Evolutionary conservation across 2,888 invertebrate genomes (phyloP), one percentile per base, ranked within the genome.

Genomic region (Hirtodrosophila alboralis): DNA sequence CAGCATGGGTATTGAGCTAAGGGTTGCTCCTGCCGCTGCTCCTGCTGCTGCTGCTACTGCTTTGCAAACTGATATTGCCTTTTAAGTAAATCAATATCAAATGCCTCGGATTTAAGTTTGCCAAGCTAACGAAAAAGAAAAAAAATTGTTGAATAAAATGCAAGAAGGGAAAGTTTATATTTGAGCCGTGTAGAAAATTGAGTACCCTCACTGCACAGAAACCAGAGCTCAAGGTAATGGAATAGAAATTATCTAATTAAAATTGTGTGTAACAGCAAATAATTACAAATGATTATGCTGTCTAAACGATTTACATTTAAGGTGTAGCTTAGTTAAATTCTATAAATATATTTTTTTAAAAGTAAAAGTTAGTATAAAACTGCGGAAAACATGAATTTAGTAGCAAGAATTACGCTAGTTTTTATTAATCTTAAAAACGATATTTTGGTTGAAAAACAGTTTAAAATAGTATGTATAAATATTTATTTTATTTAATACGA

Each of bases 21-120:
- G 77, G 76, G 79, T 79, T 69, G 83, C 63, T n/a, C n/a, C n/a
- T n/a, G n/a, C n/a, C n/a, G n/a, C n/a, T n/a, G n/a, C n/a, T n/a
- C n/a, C n/a, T 49, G 27, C 47, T 27, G 41, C 13, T 36, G 43
- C 36, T 28, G 2, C 38, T 30, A 38, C 56, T 54, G 63, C 77
- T 43, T 47, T 59, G 71, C 78, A 61, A 84, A 68, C 71, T 83
- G 78, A 79, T 79, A 81, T 81, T 77, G 78, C 81, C 78, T 84
- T 79, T 79, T 79, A 79, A 80, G 81, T 79, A 79, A 79, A 79
- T 79, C 78, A 79, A 79, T 79, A 79, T 66, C 66, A 74, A 84
- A 84, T 84, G 84, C 75, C 71, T 74, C 34, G 78, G 78, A 79
- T 74, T 79, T 80, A 84, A 79, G 81, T 84, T 78, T 78, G 70